Evolutionary conservation across 2,888 invertebrate genomes (phyloP).

Genomic region (Drosophila mulleri): DNA sequence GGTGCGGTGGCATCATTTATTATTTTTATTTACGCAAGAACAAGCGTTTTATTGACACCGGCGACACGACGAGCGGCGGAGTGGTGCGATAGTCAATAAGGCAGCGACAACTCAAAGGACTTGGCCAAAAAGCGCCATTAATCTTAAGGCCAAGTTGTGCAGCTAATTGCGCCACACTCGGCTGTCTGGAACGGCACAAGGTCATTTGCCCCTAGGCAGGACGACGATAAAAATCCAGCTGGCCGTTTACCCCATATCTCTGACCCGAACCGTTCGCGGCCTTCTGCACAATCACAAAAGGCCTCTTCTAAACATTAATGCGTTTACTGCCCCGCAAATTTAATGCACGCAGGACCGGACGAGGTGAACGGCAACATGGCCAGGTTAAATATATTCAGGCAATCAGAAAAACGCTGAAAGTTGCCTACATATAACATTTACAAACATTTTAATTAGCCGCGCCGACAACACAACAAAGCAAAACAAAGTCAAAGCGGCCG

Average conservation of each 20-base stretch:
- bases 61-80: constrained; percentile 16
- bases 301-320: constrained; percentile 57
- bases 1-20: constrained; percentile 65
- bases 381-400: constrained; percentile 44
- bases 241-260: constrained; percentile 19
- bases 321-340: constrained; percentile 58
- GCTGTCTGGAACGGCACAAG: constrained; percentile 58
- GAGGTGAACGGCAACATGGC: constrained; percentile 10
- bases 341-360: constrained; percentile 19
- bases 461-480: constrained; percentile 43
- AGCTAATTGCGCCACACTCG: constrained; percentile 71
- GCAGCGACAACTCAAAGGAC: constrained; percentile 56
- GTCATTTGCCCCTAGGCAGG: constrained; percentile 49
- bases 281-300: constrained; percentile 58
- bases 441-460: constrained; percentile 76
- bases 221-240: constrained; percentile 12
- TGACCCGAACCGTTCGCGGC: constrained; percentile 18
- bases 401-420: constrained; percentile 41
- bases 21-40: constrained; percentile 70
- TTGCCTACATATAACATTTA: constrained; percentile 70
- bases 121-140: constrained; percentile 64
- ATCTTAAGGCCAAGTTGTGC: constrained; percentile 74
- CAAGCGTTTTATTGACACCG: constrained; percentile 75
- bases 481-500: constrained; percentile 49
- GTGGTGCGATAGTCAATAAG: constrained; percentile 57